phyloP scores from a whole-genome alignment of 2,797 vertebrate species.

The Pygocentrus nattereri region DNA sequence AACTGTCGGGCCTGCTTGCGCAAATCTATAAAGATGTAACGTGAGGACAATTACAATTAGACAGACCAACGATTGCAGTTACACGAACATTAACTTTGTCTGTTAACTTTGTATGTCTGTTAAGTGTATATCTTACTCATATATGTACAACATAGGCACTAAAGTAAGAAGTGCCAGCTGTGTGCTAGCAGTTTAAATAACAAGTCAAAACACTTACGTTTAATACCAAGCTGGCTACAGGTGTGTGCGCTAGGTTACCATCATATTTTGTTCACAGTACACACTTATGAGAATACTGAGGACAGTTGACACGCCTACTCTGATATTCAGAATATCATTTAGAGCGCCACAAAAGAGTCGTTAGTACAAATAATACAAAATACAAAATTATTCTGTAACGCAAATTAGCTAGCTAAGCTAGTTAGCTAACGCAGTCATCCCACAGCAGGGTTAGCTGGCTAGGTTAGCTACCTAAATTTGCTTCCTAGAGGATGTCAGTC shows the following conservation, averaged over 20 bases:
- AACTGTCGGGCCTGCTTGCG: constrained; percentile 96
- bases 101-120: too few species aligned
- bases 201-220: not conserved
- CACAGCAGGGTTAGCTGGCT: too few species aligned
- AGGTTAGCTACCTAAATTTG: not conserved
- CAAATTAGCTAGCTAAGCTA: too few species aligned
- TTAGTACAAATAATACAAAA: too few species aligned
- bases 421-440: too few species aligned
- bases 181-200: not conserved
- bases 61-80: not conserved
- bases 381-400: too few species aligned
- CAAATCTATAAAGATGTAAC: constrained; percentile 81
- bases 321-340: too few species aligned
- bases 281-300: not conserved
- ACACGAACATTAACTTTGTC: not conserved
- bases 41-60: not conserved
- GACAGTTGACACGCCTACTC: not conserved
- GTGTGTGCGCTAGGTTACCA: too few species aligned
- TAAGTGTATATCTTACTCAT: not conserved
- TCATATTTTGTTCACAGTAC: not conserved
- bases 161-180: not conserved
- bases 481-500: not conserved
- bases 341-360: too few species aligned
- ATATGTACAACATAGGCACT: not conserved
- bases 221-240: not conserved